Conservation (phyloP, 2,888 invertebrate genomes). For the Tholera decimalis region DNA sequence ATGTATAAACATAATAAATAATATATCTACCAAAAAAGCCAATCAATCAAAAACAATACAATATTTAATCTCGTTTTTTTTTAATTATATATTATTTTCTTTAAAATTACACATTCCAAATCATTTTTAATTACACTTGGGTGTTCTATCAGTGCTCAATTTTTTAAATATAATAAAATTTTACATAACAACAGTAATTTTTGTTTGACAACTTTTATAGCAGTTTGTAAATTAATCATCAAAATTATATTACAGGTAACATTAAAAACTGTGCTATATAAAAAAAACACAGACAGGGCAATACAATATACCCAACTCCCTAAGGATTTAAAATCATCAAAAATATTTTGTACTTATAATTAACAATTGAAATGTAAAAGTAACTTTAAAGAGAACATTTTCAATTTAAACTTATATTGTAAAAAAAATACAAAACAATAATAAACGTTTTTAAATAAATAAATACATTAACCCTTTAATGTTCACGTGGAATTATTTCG, state of each 20-base stretch:
- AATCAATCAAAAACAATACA: conserved; percentile 45
- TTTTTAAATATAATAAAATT: not conserved
- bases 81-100: too few species aligned
- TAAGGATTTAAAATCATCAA: conserved; percentile 40
- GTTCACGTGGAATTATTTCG: conserved; percentile 39
- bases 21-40: conserved; percentile 1
- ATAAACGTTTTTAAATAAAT: conserved; percentile 23
- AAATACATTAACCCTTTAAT: conserved; percentile 45
- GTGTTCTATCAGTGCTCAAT: too few species aligned
- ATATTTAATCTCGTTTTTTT: conserved; percentile 37
- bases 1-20: too few species aligned
- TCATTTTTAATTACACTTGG: too few species aligned
- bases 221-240: conserved; percentile 22
- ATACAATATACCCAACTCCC: conserved; percentile 16
- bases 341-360: conserved; percentile 56
- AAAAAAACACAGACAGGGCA: conserved; percentile 4
- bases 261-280: conserved; percentile 17
- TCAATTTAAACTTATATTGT: conserved; percentile 7
- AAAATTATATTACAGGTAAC: conserved; percentile 3
- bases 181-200: too few species aligned
- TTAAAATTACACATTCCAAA: too few species aligned
- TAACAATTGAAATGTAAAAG: conserved; percentile 62
- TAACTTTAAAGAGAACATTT: conserved; percentile 17
- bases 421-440: conserved; percentile 14
- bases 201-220: not conserved